Evolutionary conservation across 2,888 invertebrate genomes (phyloP).

Genomic region (Erebia ligea): DNA sequence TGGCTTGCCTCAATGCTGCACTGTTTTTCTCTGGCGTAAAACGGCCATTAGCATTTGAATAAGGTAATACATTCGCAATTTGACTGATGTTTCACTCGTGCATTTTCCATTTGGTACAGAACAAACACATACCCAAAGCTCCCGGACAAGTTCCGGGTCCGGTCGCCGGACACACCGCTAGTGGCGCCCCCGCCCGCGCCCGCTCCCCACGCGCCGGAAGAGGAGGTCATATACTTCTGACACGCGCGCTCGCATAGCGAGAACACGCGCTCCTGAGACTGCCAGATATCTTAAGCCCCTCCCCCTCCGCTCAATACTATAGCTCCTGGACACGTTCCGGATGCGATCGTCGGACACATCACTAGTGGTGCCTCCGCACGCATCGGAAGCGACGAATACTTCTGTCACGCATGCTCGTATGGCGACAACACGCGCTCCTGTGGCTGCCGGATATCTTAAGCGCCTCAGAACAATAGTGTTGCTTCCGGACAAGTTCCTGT

Average conservation of each 20-base stretch:
- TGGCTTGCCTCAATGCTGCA: no score
- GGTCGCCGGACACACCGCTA: slow-evolving; percentile 72
- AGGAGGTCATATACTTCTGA: slow-evolving; percentile 87
- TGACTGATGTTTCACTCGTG: no score
- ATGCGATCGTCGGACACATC: neutral
- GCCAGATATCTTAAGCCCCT: slow-evolving; percentile 64
- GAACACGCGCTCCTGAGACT: slow-evolving; percentile 70
- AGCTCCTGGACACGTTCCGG: neutral
- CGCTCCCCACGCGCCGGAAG: slow-evolving; percentile 58
- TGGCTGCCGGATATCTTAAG: no score
- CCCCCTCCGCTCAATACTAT: neutral
- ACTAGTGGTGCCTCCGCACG: no score
- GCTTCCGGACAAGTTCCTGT: neutral
- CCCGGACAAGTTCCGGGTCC: slow-evolving; percentile 86
- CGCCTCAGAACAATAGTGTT: no score
- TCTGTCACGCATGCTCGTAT: no score
- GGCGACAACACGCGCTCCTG: no score
- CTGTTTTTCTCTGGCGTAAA: no score
- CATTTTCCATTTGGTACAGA: slow-evolving; percentile 54
- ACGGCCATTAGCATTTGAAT: no score
- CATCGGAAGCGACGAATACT: no score
- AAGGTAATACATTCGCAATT: no score
- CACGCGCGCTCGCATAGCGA: slow-evolving; percentile 56
- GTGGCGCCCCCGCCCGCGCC: slow-evolving; percentile 79
- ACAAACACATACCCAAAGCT: slow-evolving; percentile 89